Percentiles rank a stretch among this genome's conserved stretches.
Conservation (phyloP, 1,140 invertebrate species). For the Drosophila mauritiana region DNA sequence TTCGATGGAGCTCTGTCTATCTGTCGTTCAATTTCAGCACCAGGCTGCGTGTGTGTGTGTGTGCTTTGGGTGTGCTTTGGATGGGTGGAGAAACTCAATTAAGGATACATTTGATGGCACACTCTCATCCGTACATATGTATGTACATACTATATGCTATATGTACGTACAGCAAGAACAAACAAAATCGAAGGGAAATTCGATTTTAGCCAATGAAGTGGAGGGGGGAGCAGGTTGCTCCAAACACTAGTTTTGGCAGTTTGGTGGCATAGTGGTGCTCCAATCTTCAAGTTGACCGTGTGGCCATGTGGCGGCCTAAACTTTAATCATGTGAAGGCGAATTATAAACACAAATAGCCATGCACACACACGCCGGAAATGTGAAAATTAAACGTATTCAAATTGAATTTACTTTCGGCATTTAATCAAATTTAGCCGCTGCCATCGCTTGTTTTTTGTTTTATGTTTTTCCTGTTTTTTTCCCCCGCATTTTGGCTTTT, state of each 20-base stretch:
- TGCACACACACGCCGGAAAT: slow-evolving; percentile 54
- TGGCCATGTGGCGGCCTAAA: slow-evolving; percentile 2
- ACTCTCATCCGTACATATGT: slow-evolving; percentile 51
- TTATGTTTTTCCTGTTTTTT: not conserved
- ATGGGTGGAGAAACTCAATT: slow-evolving; percentile 84
- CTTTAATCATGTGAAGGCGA: slow-evolving; percentile 62
- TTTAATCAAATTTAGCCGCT: slow-evolving; percentile 76
- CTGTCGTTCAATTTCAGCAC: slow-evolving; percentile 51
- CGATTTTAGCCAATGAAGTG: slow-evolving; percentile 9
- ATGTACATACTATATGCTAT: not conserved
- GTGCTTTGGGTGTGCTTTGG: slow-evolving; percentile 18
- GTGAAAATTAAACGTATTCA: slow-evolving; percentile 82
- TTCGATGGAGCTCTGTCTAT: slow-evolving; percentile 56
- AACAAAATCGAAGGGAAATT: slow-evolving; percentile 34
- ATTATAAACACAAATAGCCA: slow-evolving; percentile 68
- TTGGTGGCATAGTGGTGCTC: not conserved
- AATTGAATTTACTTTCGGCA: slow-evolving; percentile 78
- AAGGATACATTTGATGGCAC: slow-evolving; percentile 84
- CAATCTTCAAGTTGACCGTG: slow-evolving; percentile 19
- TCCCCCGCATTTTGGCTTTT: slow-evolving; percentile 55
- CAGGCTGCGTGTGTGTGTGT: slow-evolving; percentile 27
- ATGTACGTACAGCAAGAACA: slow-evolving; percentile 23
- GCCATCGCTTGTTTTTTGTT: slow-evolving; percentile 50
- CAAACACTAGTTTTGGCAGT: too few species aligned
- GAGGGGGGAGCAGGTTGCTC: too few species aligned